These are phyloP conservation scores for Thereva nobilitata DNA, from an alignment of 2,888 invertebrate genomes.

Conservation along the genomic window DNA sequence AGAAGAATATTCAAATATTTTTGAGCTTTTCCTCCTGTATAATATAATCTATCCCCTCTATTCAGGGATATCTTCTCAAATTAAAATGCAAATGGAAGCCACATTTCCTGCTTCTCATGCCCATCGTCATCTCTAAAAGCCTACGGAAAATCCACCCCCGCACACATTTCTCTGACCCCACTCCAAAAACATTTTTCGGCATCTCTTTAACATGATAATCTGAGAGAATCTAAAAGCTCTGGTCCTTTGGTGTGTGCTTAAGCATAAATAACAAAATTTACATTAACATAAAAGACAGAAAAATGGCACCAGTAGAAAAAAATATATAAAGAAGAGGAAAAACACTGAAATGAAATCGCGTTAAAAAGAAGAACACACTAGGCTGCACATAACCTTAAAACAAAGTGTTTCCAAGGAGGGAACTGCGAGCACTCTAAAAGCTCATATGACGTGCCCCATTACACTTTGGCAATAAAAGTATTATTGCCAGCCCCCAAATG, in stretches of 20 bases:
- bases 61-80: too few relatives aligned
- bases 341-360: conserved; percentile 1
- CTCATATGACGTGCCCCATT: conserved; percentile 29
- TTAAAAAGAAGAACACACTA: conserved; percentile 1
- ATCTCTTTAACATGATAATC: conserved; percentile 10
- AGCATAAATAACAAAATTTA: conserved; percentile 21
- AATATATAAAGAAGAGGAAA: background rate
- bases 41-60: too few relatives aligned
- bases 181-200: background rate
- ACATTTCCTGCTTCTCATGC: too few relatives aligned
- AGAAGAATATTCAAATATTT: too few relatives aligned
- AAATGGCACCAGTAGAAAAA: conserved; percentile 10
- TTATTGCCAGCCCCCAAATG: background rate
- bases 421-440: conserved; percentile 21
- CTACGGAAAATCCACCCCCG: too few relatives aligned
- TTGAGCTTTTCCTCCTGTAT: too few relatives aligned
- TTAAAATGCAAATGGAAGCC: too few relatives aligned
- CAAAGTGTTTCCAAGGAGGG: conserved; percentile 12
- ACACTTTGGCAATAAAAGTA: conserved; percentile 16
- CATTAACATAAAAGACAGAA: conserved; percentile 13
- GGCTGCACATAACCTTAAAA: conserved; percentile 31
- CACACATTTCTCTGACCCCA: too few relatives aligned
- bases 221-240: conserved; percentile 16
- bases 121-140: too few relatives aligned
- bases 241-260: conserved; percentile 10